Conservation (phyloP, 2,113 vertebrate species). For the Zapornia atra region DNA sequence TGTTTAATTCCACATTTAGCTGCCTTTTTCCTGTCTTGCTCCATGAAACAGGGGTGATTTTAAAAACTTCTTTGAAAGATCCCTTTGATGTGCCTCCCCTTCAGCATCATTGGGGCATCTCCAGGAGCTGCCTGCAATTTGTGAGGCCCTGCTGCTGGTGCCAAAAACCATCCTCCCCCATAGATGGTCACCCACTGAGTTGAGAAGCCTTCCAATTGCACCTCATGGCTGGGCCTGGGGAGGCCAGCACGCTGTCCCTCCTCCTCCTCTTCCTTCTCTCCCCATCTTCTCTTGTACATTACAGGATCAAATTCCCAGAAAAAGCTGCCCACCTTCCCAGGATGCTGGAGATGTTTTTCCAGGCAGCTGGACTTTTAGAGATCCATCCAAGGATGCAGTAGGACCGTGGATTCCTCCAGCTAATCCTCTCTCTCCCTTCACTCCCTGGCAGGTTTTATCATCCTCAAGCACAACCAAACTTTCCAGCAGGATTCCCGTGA, state of each 20-base stretch:
- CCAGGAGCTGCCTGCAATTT: not conserved
- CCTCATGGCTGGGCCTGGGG: rapidly evolving
- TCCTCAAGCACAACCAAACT: not conserved
- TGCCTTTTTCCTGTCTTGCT: not conserved
- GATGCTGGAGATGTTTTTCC: not conserved
- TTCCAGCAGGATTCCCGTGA: not conserved
- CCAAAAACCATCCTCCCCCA: not conserved
- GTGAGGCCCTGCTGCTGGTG: not conserved
- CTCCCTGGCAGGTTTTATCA: not conserved
- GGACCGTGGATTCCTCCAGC: not conserved
- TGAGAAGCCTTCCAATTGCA: not conserved
- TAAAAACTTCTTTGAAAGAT: not conserved
- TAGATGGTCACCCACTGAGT: not conserved
- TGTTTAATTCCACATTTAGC: not conserved
- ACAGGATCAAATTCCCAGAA: not conserved
- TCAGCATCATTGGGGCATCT: not conserved
- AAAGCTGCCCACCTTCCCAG: not conserved
- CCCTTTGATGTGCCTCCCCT: not conserved
- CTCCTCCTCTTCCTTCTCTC: not conserved
- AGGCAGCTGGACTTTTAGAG: not conserved
- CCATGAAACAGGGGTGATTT: not conserved
- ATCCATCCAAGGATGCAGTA: not conserved
- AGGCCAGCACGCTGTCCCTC: not conserved
- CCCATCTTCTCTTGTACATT: not conserved
- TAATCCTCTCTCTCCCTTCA: not conserved